Percentiles rank a stretch among this genome's conserved stretches.
phyloP scores from a whole-genome alignment of 2,888 invertebrate genomes.

The Metacarcinus magister region DNA sequence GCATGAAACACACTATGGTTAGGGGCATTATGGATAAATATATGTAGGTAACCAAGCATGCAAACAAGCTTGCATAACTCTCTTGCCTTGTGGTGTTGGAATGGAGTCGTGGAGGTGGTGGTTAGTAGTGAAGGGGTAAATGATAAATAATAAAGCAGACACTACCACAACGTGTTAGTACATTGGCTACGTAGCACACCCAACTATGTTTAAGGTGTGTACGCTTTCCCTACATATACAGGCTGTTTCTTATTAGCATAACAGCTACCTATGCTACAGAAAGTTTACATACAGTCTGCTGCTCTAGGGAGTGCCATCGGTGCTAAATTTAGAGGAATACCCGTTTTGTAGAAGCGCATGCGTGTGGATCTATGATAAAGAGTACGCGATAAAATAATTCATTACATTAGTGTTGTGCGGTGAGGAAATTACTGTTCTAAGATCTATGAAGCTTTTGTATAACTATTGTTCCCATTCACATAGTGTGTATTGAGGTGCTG shows the following conservation, averaged over 20 bases:
- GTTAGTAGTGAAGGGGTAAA: neutral
- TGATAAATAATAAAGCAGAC: neutral
- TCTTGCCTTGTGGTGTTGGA: neutral
- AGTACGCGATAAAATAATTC: neutral
- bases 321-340: slow-evolving; percentile 20
- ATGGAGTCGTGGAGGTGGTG: neutral
- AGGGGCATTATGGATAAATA: too few species aligned
- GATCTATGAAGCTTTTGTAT: too few species aligned
- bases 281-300: neutral
- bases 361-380: neutral
- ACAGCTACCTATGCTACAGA: neutral
- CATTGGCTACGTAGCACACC: neutral
- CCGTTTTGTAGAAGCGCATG: slow-evolving; percentile 40
- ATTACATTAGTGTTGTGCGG: too few species aligned
- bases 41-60: too few species aligned
- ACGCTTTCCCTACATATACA: neutral
- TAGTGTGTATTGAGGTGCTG: too few species aligned
- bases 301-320: neutral
- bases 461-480: too few species aligned
- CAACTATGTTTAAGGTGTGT: neutral
- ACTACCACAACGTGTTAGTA: neutral
- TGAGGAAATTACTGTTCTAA: too few species aligned
- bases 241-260: neutral
- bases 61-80: neutral
- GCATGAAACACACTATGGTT: too few species aligned